Evolutionary conservation across 2,797 vertebrate genomes (phyloP).

Genomic region (Hydrolagus colliei): DNA sequence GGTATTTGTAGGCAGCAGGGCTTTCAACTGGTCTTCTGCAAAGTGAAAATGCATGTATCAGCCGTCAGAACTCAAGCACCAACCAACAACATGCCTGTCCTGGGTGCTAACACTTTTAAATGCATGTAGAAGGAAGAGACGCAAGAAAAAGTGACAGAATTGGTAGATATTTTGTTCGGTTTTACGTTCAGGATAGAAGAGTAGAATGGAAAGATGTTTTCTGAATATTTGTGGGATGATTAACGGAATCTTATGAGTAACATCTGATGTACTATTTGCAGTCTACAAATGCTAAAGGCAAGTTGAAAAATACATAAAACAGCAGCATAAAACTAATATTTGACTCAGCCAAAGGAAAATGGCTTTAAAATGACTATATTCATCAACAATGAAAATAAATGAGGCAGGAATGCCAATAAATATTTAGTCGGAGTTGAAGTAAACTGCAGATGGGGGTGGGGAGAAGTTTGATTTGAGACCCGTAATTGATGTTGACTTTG

Average conservation of each 20-base stretch:
- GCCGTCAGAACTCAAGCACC: background rate
- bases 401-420: background rate
- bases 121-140: background rate
- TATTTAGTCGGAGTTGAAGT: background rate
- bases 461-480: background rate
- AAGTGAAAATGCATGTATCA: background rate
- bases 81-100: background rate
- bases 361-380: too few relatives aligned
- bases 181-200: too few relatives aligned
- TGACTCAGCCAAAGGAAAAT: too few relatives aligned
- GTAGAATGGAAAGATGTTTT: background rate
- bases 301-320: background rate
- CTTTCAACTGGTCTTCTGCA: conserved; percentile 53
- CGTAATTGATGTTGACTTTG: background rate
- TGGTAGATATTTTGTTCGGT: background rate
- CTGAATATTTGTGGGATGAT: background rate
- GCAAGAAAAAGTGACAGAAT: background rate
- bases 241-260: background rate
- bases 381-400: too few relatives aligned
- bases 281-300: background rate
- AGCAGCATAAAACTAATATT: background rate
- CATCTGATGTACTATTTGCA: background rate
- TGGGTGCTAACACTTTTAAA: background rate
- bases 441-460: background rate
- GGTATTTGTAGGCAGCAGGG: conserved; percentile 56